Evolutionary conservation across 1,140 invertebrate species (phyloP).

Genomic region (Galleria mellonella): DNA sequence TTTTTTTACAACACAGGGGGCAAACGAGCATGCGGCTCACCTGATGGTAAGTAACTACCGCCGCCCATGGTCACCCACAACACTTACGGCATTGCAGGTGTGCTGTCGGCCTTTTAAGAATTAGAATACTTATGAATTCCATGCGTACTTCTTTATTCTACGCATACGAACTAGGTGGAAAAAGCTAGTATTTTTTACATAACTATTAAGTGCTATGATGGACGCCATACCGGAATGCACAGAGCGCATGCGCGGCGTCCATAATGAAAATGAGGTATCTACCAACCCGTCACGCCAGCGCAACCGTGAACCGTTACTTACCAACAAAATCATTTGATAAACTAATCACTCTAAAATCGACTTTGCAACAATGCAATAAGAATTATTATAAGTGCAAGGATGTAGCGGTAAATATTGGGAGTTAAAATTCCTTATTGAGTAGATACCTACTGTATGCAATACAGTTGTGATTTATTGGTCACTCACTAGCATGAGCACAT

Average conservation of each 20-base stretch:
- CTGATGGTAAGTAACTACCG: too few relatives aligned
- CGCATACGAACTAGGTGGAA: too few relatives aligned
- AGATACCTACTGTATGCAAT: constrained; percentile 14
- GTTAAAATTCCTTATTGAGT: too few relatives aligned
- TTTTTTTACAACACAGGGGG: too few relatives aligned
- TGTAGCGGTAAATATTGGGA: constrained; percentile 8
- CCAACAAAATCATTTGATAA: constrained; percentile 6
- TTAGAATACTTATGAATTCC: too few relatives aligned
- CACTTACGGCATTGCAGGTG: too few relatives aligned
- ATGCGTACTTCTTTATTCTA: too few relatives aligned
- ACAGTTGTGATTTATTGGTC: constrained; percentile 16
- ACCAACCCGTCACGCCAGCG: constrained; percentile 17
- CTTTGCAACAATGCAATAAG: constrained; percentile 14
- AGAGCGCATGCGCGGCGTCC: constrained; percentile 15
- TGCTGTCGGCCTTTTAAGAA: too few relatives aligned
- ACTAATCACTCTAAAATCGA: constrained; percentile 8
- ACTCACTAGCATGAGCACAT: neutral
- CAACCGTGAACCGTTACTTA: constrained; percentile 22
- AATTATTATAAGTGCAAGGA: neutral
- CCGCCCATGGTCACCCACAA: too few relatives aligned
- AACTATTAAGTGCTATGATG: too few relatives aligned
- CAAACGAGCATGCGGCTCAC: too few relatives aligned
- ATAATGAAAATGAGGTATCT: constrained; percentile 21
- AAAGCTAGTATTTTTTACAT: too few relatives aligned
- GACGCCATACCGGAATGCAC: constrained; percentile 22